Percentiles rank a stretch among this genome's conserved stretches.
These are phyloP conservation scores for Apostichopus leukothele DNA, from an alignment of 53 echinoderm and acorn worm genomes.

Conservation along the genomic window DNA sequence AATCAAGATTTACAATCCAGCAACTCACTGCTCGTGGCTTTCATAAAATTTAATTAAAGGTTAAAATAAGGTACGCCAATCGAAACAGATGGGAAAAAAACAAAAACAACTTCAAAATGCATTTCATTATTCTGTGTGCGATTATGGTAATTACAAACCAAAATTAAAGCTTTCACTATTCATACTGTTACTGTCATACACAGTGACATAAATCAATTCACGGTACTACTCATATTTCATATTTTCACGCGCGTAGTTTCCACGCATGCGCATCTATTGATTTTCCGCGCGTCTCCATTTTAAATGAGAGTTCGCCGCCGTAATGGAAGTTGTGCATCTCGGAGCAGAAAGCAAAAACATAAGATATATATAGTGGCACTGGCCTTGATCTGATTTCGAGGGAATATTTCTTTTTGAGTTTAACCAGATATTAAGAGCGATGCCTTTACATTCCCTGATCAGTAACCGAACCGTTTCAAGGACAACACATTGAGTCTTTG, in stretches of 20 bases:
- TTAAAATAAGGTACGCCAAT: not conserved
- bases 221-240: not conserved
- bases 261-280: slow-evolving; percentile 30
- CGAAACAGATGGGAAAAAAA: not conserved
- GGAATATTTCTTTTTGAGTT: not conserved
- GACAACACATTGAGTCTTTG: not conserved
- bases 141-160: not conserved
- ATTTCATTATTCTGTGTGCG: not conserved
- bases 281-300: slow-evolving; percentile 34
- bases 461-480: not conserved
- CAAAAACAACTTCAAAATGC: not conserved
- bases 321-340: not conserved
- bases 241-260: not conserved
- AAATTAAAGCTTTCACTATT: not conserved
- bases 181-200: not conserved
- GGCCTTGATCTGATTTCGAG: slow-evolving; percentile 18
- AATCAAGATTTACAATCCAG: not conserved
- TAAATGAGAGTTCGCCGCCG: not conserved
- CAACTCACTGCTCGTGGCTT: not conserved
- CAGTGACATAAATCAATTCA: not conserved
- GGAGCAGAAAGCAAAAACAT: not conserved
- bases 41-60: not conserved
- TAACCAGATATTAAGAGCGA: not conserved
- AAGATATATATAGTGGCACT: not conserved
- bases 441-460: not conserved